phyloP scores from a whole-genome alignment of 2,797 vertebrate genomes.

The Naso thynnoides region DNA sequence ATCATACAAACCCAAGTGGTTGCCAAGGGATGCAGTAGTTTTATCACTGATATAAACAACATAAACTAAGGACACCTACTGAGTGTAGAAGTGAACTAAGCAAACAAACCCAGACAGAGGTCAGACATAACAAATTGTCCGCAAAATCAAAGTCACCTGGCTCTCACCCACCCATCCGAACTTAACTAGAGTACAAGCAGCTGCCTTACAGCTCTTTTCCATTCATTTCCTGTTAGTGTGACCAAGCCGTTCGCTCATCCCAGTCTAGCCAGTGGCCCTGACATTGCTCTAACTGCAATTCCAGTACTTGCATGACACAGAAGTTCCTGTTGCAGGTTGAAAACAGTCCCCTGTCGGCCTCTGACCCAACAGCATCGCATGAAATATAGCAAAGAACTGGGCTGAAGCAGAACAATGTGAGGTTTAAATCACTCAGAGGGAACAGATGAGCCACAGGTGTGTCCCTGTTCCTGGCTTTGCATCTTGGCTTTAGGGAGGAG shows the following conservation, averaged over 20 bases:
- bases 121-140: not conserved
- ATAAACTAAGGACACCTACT: not conserved
- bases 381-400: slow-evolving; percentile 25
- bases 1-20: not conserved
- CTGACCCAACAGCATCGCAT: slow-evolving; percentile 14
- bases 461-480: slow-evolving; percentile 38
- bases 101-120: not conserved
- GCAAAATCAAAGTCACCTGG: not conserved
- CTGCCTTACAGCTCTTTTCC: slow-evolving; percentile 32
- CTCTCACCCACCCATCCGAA: slow-evolving; percentile 8
- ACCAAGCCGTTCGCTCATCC: slow-evolving; percentile 63
- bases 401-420: not conserved
- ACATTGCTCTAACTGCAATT: slow-evolving; percentile 49
- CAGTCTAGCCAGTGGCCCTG: slow-evolving; percentile 59
- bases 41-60: not conserved
- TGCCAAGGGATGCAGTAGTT: not conserved
- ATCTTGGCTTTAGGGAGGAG: slow-evolving; percentile 30
- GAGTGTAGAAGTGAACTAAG: slow-evolving; percentile 10
- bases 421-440: slow-evolving; percentile 2
- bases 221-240: slow-evolving; percentile 52
- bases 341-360: slow-evolving; percentile 44
- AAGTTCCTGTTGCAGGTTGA: slow-evolving; percentile 42
- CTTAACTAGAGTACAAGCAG: slow-evolving; percentile 25
- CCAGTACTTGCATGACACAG: slow-evolving; percentile 39
- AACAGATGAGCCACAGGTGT: slow-evolving; percentile 50